These are phyloP conservation scores for Chloroclysta siterata DNA, from an alignment of 2,888 invertebrate genomes.

Conservation along the genomic window DNA sequence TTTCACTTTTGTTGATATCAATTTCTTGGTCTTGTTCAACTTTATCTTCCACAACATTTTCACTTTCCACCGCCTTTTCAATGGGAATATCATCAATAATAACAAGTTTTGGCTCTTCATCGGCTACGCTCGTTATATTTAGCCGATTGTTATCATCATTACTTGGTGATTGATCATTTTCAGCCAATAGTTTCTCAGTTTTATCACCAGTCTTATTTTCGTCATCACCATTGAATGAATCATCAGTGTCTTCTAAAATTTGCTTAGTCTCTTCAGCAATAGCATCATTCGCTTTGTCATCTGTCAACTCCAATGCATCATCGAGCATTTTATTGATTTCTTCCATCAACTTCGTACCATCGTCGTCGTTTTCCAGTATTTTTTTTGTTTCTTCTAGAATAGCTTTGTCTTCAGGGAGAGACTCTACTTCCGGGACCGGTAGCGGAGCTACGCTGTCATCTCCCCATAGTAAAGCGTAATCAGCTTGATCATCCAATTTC, in stretches of 20 bases:
- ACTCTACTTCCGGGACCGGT: conserved; percentile 34
- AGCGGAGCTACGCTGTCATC: conserved; percentile 39
- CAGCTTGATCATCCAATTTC: conserved; percentile 25
- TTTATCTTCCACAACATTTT: not conserved
- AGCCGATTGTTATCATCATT: not conserved
- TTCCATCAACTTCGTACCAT: conserved; percentile 27
- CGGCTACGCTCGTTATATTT: not conserved
- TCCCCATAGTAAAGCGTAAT: conserved; percentile 42
- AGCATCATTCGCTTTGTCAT: conserved; percentile 10
- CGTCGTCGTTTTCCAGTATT: conserved; percentile 36
- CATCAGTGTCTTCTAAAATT: conserved; percentile 22
- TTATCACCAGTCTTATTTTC: conserved; percentile 16
- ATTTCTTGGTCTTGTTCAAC: conserved; percentile 9
- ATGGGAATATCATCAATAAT: conserved; percentile 1
- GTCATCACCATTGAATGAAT: conserved; percentile 22
- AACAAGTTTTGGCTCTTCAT: conserved; percentile 3
- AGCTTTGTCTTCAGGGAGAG: conserved; percentile 23
- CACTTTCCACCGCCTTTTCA: not conserved
- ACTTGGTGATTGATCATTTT: not conserved
- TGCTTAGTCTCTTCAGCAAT: conserved; percentile 24
- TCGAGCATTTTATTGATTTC: conserved; percentile 9
- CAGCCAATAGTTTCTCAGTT: not conserved
- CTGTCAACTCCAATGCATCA: conserved; percentile 7
- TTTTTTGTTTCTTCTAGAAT: conserved; percentile 37
- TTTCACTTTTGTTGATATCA: conserved; percentile 14